phyloP scores from a whole-genome alignment of 2,888 invertebrate species.

The Hecatera dysodea region DNA sequence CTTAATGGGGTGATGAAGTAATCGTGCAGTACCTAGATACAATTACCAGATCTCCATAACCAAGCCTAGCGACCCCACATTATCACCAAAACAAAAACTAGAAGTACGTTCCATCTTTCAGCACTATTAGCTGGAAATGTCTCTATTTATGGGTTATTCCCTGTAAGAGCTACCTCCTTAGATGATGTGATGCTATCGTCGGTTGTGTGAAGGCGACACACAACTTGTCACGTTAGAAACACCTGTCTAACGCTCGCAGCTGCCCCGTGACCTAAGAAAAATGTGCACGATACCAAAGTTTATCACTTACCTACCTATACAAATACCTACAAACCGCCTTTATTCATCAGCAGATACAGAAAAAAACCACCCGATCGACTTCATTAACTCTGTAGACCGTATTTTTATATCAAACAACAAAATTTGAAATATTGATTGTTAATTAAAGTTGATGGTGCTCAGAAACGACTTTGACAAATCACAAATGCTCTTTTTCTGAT shows the following conservation, averaged over 20 bases:
- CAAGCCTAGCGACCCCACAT: no score
- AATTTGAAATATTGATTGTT: slow-evolving; percentile 48
- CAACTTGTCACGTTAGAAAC: slow-evolving; percentile 78
- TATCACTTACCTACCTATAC: slow-evolving; percentile 65
- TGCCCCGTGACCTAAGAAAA: slow-evolving; percentile 76
- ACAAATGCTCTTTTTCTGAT: not conserved
- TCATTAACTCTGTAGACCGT: slow-evolving; percentile 63
- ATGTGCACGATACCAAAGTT: slow-evolving; percentile 70
- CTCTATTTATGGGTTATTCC: slow-evolving; percentile 3
- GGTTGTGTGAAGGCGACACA: slow-evolving; percentile 57
- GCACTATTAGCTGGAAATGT: not conserved
- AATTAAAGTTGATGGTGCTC: slow-evolving; percentile 47
- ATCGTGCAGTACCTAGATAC: not conserved
- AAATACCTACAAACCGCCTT: slow-evolving; percentile 63
- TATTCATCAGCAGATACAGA: slow-evolving; percentile 70
- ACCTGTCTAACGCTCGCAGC: slow-evolving; percentile 86
- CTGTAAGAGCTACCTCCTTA: slow-evolving; percentile 6
- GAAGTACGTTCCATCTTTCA: slow-evolving; percentile 4
- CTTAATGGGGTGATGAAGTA: no score
- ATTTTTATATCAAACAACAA: slow-evolving; percentile 42
- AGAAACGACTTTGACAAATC: slow-evolving; percentile 40
- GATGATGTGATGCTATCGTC: slow-evolving; percentile 38
- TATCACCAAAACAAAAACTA: not conserved
- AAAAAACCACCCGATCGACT: slow-evolving; percentile 61
- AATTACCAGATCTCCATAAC: not conserved